Base-by-base conservation (phyloP, 2,797 vertebrate genomes). In the Lerista edwardsae region DNA sequence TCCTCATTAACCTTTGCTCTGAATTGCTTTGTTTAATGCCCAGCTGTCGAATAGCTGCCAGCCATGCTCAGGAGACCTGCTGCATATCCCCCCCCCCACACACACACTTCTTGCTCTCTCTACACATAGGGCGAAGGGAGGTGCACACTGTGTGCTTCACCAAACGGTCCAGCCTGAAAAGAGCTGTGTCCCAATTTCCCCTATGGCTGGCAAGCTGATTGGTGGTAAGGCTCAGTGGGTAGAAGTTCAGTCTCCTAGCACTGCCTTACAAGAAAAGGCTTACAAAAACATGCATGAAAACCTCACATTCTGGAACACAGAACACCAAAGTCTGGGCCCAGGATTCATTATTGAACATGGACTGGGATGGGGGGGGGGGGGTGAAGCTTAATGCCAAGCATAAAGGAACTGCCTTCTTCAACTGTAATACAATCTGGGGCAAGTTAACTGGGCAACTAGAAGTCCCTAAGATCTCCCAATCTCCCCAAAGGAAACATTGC, bases 1-100 rank as follows among this genome's bases (percentile, higher is more conserved):
- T 41, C 6, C 89, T 93, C 92, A 62, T 91, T 92, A 89, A 92
- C 90, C 91, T 86, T 88, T 75, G 91, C 87, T 62, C 90, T 0
- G 12, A 78, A 51, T 23, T 0, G 29, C 61, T 34, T 75, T 74
- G 81, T 90, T 87, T 88, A 14, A 59, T 69, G 88, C 88, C 90
- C 92, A 91, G 92, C 92, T 92, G 90, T 89, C 92, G 34, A 79
- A 4, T 0, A 36, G 77, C 86, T 31, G 82, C 82, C 72, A 73
- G 0, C 4, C 0, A 3, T 7, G 61, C 41, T 78, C 55, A 6
- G 31, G 59, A 69, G 78, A 82, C 75, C 75, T 55, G 75, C 62
- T 62, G 84, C 80, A 61, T 27, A 23, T 31, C 11, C 39, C 9
- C 44, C n/a, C 57, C 25, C 62, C 25, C 47, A 64, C 65, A 51